Base-by-base conservation (phyloP, 1,140 invertebrate genomes). In the Drosophila kanapiae region DNA sequence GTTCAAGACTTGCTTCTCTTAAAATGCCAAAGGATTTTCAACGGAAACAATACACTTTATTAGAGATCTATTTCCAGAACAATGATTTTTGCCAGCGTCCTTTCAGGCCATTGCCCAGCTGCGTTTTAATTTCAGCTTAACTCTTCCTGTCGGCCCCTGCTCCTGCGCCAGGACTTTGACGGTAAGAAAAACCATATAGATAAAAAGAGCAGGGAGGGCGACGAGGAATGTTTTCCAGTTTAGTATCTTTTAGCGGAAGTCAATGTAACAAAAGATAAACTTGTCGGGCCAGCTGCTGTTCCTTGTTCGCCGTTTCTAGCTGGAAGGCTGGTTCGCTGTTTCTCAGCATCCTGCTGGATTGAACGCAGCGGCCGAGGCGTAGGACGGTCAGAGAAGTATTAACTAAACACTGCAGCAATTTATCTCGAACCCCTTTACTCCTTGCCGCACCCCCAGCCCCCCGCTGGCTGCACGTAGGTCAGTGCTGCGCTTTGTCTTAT, bases 211-310 rank as follows among this genome's bases (percentile, higher is more conserved):
- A 7, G 8, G 48, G 11, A 27, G 11, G 29, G 45, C 13, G 57
- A 53, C 45, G 51, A 59, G 63, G 43, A 70, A 72, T 78, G 61
- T 84, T 90, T 81, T 72, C 74, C 84, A 88, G 78, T 81, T 88
- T 90, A 84, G 74, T 87, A 90, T 81, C 80, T 88, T 76, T 90
- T 72, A 85, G 78, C 84, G 85, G 84, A 88, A 88, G 84, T 90
- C 84, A 88, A 90, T 90, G 84, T 84, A 80, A 88, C 81, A 88
- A 88, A 88, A 90, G 85, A 90, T 88, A 90, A 90, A 88, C 81
- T 88, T 88, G 84, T 88, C 85, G 69, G 69, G 81, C 85, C 85
- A 88, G 77, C 81, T 88, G 84, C 77, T 71, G 62, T 57, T 82
- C 37, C 45, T 75, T 56, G 49, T 58, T 48, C 53, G 47, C 57